phyloP scores from a whole-genome alignment of 1,140 invertebrate species.

The Eumeta japonica region DNA sequence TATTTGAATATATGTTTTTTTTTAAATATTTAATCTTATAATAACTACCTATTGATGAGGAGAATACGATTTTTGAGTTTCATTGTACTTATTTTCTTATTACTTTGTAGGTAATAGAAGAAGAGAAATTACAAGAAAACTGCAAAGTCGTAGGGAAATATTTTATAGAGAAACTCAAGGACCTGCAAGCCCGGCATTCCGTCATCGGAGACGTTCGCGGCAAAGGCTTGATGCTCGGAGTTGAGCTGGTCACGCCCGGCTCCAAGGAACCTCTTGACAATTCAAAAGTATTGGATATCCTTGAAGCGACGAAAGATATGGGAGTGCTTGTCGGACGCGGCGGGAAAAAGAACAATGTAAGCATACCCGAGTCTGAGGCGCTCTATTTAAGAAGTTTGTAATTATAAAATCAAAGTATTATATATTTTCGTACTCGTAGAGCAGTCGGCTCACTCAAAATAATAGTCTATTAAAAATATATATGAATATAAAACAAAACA shows the following conservation, averaged over 20 bases:
- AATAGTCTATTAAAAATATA: too few relatives aligned
- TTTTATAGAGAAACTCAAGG: constrained; percentile 72
- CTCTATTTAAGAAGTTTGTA: too few relatives aligned
- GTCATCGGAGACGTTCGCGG: constrained; percentile 92
- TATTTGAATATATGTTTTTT: too few relatives aligned
- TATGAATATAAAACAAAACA: too few relatives aligned
- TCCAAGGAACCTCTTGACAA: constrained; percentile 65
- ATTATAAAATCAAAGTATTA: too few relatives aligned
- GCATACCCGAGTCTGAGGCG: too few relatives aligned
- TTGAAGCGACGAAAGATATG: constrained; percentile 81
- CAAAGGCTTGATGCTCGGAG: constrained; percentile 95
- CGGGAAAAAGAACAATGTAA: constrained; percentile 83
- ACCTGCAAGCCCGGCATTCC: constrained; percentile 70
- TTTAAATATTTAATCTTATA: neutral
- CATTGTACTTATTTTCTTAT: constrained; percentile 4
- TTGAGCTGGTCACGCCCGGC: constrained; percentile 79
- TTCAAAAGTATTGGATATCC: constrained; percentile 68
- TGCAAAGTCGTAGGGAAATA: constrained; percentile 76
- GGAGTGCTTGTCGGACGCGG: constrained; percentile 87
- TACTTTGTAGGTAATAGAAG: constrained; percentile 78
- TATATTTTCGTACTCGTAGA: too few relatives aligned
- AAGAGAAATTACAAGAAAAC: constrained; percentile 83
- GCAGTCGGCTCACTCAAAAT: too few relatives aligned
- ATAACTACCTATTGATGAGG: constrained; percentile 68
- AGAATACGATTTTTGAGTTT: constrained; percentile 32